phyloP scores from a whole-genome alignment of 2,888 invertebrate genomes.

The Meteorus colon region DNA sequence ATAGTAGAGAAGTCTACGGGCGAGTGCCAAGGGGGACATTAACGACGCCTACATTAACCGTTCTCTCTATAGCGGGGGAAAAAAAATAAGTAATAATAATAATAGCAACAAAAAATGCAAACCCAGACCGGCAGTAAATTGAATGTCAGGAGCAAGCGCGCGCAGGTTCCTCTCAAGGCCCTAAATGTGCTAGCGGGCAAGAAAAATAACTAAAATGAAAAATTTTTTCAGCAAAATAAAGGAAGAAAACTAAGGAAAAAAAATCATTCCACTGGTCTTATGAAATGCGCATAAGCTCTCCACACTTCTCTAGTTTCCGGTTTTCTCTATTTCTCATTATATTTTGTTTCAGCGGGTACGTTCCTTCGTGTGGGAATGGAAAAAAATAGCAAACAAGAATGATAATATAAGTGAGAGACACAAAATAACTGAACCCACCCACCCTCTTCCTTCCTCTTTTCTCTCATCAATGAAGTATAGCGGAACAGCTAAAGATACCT shows the following conservation, averaged over 20 bases:
- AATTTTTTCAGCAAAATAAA: constrained; percentile 14
- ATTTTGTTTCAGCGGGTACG: background rate
- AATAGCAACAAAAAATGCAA: constrained; percentile 27
- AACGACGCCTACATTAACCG: constrained; percentile 44
- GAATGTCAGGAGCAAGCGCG: constrained; percentile 45
- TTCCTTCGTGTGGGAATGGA: background rate
- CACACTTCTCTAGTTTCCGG: background rate
- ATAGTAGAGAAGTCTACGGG: constrained; percentile 24
- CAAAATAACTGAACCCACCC: background rate
- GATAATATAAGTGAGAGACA: background rate
- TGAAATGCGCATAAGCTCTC: background rate
- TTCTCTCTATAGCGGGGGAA: constrained; percentile 1
- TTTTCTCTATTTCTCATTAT: background rate
- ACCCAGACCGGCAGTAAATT: constrained; percentile 43
- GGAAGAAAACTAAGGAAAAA: constrained; percentile 1
- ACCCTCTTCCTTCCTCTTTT: background rate
- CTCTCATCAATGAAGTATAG: constrained; percentile 35
- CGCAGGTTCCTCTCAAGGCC: constrained; percentile 21
- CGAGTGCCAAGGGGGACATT: constrained; percentile 44
- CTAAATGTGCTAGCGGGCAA: constrained; percentile 8
- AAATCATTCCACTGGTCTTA: background rate
- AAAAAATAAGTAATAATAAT: background rate
- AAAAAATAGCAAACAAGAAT: background rate
- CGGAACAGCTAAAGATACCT: constrained; percentile 54
- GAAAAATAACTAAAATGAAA: constrained; percentile 27